Conservation (phyloP, 2,888 invertebrate species). For the Alviniconcha strummeri region DNA sequence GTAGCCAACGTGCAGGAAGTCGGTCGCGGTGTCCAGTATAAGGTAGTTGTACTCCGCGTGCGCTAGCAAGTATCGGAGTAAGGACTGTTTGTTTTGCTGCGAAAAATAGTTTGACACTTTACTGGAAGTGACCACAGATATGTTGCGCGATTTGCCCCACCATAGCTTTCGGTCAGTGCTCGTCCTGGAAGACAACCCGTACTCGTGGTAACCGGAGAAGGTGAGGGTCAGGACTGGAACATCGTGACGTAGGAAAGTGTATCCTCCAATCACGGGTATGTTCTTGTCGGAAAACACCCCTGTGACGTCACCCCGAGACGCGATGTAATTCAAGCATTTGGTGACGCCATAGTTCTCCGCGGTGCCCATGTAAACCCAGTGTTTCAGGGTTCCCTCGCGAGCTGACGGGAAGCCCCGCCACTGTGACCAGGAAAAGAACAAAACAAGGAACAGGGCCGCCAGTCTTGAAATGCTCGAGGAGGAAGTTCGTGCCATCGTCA, state of each 20-base stretch:
- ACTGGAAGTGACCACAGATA: constrained; percentile 39
- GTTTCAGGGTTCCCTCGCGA: constrained; percentile 22
- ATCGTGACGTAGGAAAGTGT: constrained; percentile 52
- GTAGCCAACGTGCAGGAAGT: constrained; percentile 47
- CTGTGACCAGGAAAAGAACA: constrained; percentile 15
- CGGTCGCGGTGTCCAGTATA: constrained; percentile 40
- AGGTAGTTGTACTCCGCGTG: constrained; percentile 55
- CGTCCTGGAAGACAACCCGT: constrained; percentile 26
- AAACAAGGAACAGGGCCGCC: not conserved
- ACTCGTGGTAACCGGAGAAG: constrained; percentile 52
- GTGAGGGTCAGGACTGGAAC: constrained; percentile 52
- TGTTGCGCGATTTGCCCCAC: not conserved
- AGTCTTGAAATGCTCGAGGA: not conserved
- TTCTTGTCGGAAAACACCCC: constrained; percentile 59
- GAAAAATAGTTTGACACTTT: constrained; percentile 54
- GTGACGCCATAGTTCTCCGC: constrained; percentile 47
- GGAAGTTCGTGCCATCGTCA: not conserved
- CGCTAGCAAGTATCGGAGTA: constrained; percentile 49
- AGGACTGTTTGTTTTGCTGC: constrained; percentile 48
- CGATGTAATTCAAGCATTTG: constrained; percentile 51
- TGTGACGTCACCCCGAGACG: constrained; percentile 53
- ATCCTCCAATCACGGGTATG: constrained; percentile 55
- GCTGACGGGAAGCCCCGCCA: constrained; percentile 34
- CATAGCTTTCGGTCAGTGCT: not conserved
- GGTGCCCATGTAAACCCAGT: constrained; percentile 48